These are phyloP conservation scores for Cavia aperea DNA, from an alignment of 2,113 vertebrate genomes.

Conservation along the genomic window DNA sequence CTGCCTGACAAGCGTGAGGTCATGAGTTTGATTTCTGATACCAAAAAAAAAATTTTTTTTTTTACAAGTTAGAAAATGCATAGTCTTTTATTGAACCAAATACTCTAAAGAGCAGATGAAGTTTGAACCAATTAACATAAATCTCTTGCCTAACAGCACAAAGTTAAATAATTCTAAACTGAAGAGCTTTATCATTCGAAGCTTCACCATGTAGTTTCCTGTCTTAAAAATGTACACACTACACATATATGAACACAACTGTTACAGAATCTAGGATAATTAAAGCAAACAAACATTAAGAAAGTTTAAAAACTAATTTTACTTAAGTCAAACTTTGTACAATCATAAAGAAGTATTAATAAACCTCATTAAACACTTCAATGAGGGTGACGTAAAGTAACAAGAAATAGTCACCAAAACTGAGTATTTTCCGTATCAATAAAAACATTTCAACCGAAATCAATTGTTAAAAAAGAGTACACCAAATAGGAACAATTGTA, in stretches of 20 bases:
- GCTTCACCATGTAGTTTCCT: background rate
- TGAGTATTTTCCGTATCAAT: conserved; percentile 3
- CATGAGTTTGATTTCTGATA: no score
- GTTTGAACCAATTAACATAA: conserved; percentile 1
- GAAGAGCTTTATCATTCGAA: background rate
- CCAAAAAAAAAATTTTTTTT: background rate
- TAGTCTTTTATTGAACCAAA: conserved; percentile 6
- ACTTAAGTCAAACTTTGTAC: conserved; percentile 11
- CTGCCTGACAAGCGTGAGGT: no score
- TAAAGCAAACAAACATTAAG: background rate
- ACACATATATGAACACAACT: conserved; percentile 4
- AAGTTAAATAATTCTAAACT: conserved; percentile 11
- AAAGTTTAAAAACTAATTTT: conserved; percentile 41
- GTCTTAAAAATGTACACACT: background rate
- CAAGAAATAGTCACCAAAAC: conserved; percentile 38
- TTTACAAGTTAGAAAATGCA: background rate
- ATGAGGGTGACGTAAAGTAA: conserved; percentile 21
- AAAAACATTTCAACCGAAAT: conserved; percentile 15
- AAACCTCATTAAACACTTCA: conserved; percentile 21
- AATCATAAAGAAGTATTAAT: conserved; percentile 23
- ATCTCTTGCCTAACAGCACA: conserved; percentile 7
- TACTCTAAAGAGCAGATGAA: conserved; percentile 31
- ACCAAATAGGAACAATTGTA: background rate
- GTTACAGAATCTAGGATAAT: conserved; percentile 40
- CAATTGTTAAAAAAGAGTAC: background rate